A percentile compares a stretch with the other conserved stretches of the same genome.
Evolutionary conservation across 2,113 vertebrate species (phyloP).

Genomic region (Elaphurus davidianus): DNA sequence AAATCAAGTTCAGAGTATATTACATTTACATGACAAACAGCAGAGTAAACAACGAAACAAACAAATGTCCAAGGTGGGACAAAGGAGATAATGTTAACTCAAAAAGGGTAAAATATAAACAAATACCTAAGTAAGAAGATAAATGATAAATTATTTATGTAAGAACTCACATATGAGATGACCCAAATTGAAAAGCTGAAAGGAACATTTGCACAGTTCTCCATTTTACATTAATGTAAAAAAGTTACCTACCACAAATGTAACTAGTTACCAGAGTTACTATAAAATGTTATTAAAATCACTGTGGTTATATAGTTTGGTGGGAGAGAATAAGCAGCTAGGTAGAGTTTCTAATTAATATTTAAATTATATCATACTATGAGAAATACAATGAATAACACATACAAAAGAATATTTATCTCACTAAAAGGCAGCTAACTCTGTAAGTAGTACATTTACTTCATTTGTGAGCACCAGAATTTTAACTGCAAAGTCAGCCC

Average conservation of each 20-base stretch:
- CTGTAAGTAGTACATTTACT: not conserved
- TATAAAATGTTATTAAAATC: not conserved
- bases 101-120: not conserved
- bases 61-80: not conserved
- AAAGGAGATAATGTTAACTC: not conserved
- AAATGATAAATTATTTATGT: not conserved
- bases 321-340: not conserved
- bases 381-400: not conserved
- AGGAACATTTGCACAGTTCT: not conserved
- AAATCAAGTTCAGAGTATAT: not conserved
- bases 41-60: not conserved
- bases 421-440: not conserved
- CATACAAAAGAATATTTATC: not conserved
- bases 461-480: not conserved
- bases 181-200: not conserved
- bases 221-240: not conserved
- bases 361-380: not conserved
- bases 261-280: not conserved
- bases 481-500: not conserved
- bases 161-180: not conserved
- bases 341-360: not conserved
- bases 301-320: not conserved
- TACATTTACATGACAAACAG: not conserved
- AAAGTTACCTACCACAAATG: not conserved
- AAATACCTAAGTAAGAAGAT: not conserved